A percentile compares a stretch with the other conserved stretches of the same genome.
Conservation (phyloP, 2,797 vertebrate genomes). For the Acrossocheilus wenchowensis region DNA sequence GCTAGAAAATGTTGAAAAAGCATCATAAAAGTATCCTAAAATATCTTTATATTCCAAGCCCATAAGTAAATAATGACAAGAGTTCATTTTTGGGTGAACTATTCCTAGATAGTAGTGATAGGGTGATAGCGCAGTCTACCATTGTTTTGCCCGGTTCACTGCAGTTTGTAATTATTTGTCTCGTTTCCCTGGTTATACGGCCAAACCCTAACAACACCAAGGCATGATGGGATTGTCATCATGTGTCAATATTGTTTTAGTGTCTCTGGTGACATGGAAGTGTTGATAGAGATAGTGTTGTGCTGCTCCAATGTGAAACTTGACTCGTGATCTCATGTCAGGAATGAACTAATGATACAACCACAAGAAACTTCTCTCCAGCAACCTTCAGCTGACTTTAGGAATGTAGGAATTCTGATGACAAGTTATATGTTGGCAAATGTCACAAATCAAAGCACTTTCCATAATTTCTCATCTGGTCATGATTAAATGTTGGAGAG, state of each 20-base stretch:
- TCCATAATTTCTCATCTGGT: conserved; percentile 21
- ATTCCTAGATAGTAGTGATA: not conserved
- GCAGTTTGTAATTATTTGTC: conserved; percentile 50
- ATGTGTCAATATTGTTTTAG: conserved; percentile 29
- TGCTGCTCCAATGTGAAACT: not conserved
- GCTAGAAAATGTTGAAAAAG: not conserved
- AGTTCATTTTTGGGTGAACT: not conserved
- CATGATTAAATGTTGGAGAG: conserved; percentile 28
- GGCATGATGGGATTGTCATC: conserved; percentile 23
- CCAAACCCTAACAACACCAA: conserved; percentile 3
- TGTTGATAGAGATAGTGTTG: not conserved
- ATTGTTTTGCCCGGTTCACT: conserved; percentile 50
- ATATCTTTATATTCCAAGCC: not conserved
- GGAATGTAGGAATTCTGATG: conserved; percentile 31
- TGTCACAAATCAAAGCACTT: conserved; percentile 8
- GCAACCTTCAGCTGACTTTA: conserved; percentile 7
- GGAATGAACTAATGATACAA: conserved; percentile 10
- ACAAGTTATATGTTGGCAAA: conserved; percentile 11
- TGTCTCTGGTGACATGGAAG: conserved; percentile 13
- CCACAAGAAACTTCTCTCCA: not conserved
- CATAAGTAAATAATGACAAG: not conserved
- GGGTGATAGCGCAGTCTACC: conserved; percentile 33
- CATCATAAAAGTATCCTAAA: not conserved
- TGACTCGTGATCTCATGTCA: conserved; percentile 16
- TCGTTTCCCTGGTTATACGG: conserved; percentile 33